A percentile compares a stretch with the other conserved stretches of the same genome.
Evolutionary conservation across 2,888 invertebrate genomes (phyloP).

Genomic region (Archips xylosteana): DNA sequence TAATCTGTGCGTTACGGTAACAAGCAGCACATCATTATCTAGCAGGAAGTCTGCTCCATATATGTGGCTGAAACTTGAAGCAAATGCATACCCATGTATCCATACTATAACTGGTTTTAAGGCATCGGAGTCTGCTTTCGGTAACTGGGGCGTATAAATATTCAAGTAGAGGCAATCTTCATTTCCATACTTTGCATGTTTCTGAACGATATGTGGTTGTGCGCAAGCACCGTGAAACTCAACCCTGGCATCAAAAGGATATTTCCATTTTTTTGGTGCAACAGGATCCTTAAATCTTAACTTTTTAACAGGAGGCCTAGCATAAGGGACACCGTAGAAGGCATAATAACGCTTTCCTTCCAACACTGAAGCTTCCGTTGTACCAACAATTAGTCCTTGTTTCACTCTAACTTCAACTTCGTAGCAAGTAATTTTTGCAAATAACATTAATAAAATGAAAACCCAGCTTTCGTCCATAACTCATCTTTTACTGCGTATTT

Average conservation of each 20-base stretch:
- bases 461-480: constrained; percentile 49
- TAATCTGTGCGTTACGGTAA: constrained; percentile 72
- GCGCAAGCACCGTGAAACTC: constrained; percentile 84
- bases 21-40: constrained; percentile 69
- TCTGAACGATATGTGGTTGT: constrained; percentile 83
- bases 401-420: constrained; percentile 63
- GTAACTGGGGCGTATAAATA: constrained; percentile 86
- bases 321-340: constrained; percentile 78
- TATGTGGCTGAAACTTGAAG: constrained; percentile 76
- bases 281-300: constrained; percentile 74
- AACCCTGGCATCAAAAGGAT: constrained; percentile 85
- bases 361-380: constrained; percentile 60
- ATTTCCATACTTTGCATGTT: constrained; percentile 69
- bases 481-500: constrained; percentile 42
- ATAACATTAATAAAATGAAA: constrained; percentile 50
- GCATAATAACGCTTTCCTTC: constrained; percentile 63
- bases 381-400: constrained; percentile 67
- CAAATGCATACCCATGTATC: constrained; percentile 78
- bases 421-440: constrained; percentile 46
- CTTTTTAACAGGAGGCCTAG: constrained; percentile 64
- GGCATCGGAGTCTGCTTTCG: constrained; percentile 48
- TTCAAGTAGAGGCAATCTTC: constrained; percentile 90
- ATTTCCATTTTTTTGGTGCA: constrained; percentile 72
- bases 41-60: constrained; percentile 77
- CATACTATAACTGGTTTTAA: constrained; percentile 71